Conservation (phyloP, 2,888 invertebrate genomes). For the Gandaritis pyraliata region DNA sequence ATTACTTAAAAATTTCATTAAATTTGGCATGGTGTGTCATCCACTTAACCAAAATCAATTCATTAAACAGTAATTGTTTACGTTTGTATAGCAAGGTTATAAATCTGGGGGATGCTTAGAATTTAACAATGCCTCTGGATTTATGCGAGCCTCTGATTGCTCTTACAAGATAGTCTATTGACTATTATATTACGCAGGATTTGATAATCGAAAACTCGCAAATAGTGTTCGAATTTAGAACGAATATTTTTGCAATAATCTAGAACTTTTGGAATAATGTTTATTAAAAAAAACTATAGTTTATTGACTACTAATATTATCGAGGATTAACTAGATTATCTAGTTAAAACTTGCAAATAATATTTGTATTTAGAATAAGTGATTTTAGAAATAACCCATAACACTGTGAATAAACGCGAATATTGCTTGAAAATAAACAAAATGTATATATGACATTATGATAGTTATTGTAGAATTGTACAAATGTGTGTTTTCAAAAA, state of each 20-base stretch:
- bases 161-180: conserved; percentile 26
- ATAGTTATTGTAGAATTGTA: too few species aligned
- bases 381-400: too few species aligned
- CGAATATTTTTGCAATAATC: too few species aligned
- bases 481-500: too few species aligned
- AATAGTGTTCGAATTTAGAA: background rate
- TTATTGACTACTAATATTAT: too few species aligned
- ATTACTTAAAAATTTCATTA: too few species aligned
- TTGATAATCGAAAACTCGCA: background rate
- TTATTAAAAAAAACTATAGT: too few species aligned
- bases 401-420: too few species aligned
- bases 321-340: too few species aligned
- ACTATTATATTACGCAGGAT: conserved; percentile 12
- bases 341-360: background rate
- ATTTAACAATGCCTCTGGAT: conserved; percentile 56
- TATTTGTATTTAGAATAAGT: background rate
- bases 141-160: conserved; percentile 33
- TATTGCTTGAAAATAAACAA: too few species aligned
- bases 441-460: too few species aligned
- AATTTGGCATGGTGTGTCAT: conserved; percentile 4
- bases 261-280: too few species aligned
- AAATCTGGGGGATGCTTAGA: conserved; percentile 64
- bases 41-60: conserved; percentile 59
- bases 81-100: conserved; percentile 53
- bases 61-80: conserved; percentile 60